Evolutionary conservation across 1,140 invertebrate genomes (phyloP), one percentile per base, ranked within the genome.

Genomic region (Bombus balteatus): DNA sequence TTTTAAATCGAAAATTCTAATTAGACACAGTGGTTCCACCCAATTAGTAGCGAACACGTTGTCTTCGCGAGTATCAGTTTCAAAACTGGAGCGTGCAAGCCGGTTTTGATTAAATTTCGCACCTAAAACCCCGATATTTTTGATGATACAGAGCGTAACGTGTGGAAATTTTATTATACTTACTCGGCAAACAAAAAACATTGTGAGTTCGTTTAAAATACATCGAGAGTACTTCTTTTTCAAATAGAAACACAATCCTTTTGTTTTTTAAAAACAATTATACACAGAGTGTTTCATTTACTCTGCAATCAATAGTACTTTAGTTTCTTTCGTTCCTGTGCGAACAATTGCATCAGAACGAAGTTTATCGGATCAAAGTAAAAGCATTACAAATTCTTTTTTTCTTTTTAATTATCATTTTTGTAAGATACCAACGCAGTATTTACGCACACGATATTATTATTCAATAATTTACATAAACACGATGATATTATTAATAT

Each of bases 131-230:
- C 32, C 34, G 13, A 71, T 57, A 81, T 81, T 71, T 70, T 57
- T 28, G 43, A 57, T 39, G 66, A 12, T 39, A 71, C 18, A 34
- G 78, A 41, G 43, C 15, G 34, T 47, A 32, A 18, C 43, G 47
- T 25, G 66, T 71, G n/a, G 47, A 81, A 81, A 81, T 81, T 81
- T 71, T 28, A 81, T 81, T 68, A 70, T 70, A 80, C 43, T 25
- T 65, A n/a, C 6, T 18, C 9, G 18, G 5, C 5, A 25, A 1
- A 25, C 4, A 28, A 62, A 41, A 43, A 39, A 78, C n/a, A 22
- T 39, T 18, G 18, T 25, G 22, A 34, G 41, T 47, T 43, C 32
- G 77, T 34, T 68, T 9, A 34, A 43, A 79, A 79, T 79, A 34
- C 43, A 28, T 68, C 41, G 15, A 66, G 41, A 66, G 6, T n/a